Percentiles rank a stretch among this genome's conserved stretches.
Evolutionary conservation across 2,797 vertebrate genomes (phyloP).

Genomic region (Melanotaenia parkinsoni): DNA sequence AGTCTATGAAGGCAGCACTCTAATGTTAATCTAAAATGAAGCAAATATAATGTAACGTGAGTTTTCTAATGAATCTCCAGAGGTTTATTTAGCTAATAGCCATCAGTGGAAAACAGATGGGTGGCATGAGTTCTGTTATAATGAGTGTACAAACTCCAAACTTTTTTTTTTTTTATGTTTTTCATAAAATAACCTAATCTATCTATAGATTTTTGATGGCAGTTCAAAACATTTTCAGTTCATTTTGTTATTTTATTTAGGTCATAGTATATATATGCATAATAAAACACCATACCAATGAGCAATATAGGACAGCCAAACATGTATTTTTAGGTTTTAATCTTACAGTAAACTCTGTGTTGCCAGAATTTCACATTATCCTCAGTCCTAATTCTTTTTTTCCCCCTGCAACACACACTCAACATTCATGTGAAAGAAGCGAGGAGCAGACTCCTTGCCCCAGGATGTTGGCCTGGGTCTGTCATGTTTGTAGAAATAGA

Average conservation of each 20-base stretch:
- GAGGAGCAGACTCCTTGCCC: constrained; percentile 68
- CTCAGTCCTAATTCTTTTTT: constrained; percentile 5
- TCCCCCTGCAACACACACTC: not conserved
- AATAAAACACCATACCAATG: not conserved
- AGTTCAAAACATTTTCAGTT: constrained; percentile 3
- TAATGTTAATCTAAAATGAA: not conserved
- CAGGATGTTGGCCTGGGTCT: constrained; percentile 68
- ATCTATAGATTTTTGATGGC: constrained; percentile 16
- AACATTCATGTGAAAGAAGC: constrained; percentile 40
- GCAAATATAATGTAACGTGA: constrained; percentile 1
- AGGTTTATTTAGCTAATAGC: not conserved
- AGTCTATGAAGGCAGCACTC: not conserved
- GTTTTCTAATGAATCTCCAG: constrained; percentile 15
- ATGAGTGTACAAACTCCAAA: constrained; percentile 31
- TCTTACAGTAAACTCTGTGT: not conserved
- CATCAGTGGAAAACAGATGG: constrained; percentile 39
- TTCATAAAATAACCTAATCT: constrained; percentile 30
- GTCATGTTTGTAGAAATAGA: constrained; percentile 66
- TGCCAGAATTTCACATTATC: constrained; percentile 3
- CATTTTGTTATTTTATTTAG: not conserved
- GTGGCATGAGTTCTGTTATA: constrained; percentile 15
- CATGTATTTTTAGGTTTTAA: not conserved
- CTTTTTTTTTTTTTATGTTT: not conserved
- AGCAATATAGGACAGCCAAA: not conserved
- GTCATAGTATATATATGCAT: not conserved